Evolutionary conservation across 2,888 invertebrate species (phyloP), one percentile per base, ranked within the genome.

Genomic region (Drosophila greeni): DNA sequence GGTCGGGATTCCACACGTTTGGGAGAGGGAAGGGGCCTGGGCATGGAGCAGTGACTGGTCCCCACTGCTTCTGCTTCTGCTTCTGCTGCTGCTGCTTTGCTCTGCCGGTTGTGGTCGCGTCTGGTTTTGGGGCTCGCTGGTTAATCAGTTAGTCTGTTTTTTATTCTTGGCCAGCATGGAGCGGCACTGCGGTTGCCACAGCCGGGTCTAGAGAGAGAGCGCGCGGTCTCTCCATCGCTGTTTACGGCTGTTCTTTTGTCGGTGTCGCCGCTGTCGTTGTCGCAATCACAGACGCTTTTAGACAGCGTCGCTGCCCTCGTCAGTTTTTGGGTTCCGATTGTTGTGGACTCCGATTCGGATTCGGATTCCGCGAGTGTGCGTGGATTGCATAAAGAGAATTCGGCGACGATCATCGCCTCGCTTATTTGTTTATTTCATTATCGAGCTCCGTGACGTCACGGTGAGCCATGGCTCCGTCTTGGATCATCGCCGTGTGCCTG

Each of bases 121-220:
- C 52, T 64, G 61, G 69, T 51, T 64, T 62, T 66, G 76, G 60
- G 59, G 59, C 77, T 60, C 73, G 69, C 64, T 79, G 81, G 81
- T 77, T 78, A 80, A 76, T 79, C 83, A 74, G 79, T 83, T 76
- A 80, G 80, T 80, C 64, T 70, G 79, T 76, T 83, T 80, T 83
- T 80, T 82, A 78, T 80, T 78, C 84, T 80, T 74, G 79, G 68
- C 76, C 84, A 74, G 82, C 69, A 73, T 84, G 80, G 84, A 74
- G 72, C 79, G 66, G 66, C 72, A 20, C 24, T 47, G 56, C 45
- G 26, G 61, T 69, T 48, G 74, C 71, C 73, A 14, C 18, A 14
- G 43, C 26, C 43, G 18, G 66, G 60, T 71, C 52, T 31, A 26
- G 40, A 39, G 49, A 40, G 34, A 24, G 47, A 66, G 57, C 42